A percentile compares a stretch with the other conserved stretches of the same genome.
phyloP scores from a whole-genome alignment of 2,113 vertebrate species.

The Oryzias woworae region DNA sequence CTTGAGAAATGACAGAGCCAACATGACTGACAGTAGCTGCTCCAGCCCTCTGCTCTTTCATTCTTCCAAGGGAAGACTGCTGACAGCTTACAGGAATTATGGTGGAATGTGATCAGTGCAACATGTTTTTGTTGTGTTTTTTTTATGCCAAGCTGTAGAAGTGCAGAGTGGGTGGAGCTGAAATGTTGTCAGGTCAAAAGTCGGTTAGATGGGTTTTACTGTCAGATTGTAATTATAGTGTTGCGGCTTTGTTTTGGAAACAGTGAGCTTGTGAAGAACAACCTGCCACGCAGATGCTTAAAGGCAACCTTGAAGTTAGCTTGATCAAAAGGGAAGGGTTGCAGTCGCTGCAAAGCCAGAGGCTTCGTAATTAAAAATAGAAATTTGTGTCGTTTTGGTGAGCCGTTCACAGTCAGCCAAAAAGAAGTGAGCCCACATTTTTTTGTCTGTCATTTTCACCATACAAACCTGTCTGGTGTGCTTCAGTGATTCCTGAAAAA shows the following conservation, averaged over 20 bases:
- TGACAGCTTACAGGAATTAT: conserved; percentile 26
- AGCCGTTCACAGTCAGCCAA: conserved; percentile 25
- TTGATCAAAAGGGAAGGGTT: conserved; percentile 41
- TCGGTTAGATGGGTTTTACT: conserved; percentile 47
- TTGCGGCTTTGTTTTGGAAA: conserved; percentile 62
- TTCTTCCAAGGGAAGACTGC: conserved; percentile 20
- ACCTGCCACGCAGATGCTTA: conserved; percentile 34
- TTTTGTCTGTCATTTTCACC: not conserved
- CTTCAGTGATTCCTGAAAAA: not conserved
- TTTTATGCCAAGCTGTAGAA: conserved; percentile 1
- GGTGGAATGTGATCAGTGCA: not conserved
- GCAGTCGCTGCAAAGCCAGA: conserved; percentile 25
- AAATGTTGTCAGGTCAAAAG: conserved; percentile 36
- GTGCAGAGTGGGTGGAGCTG: conserved; percentile 33
- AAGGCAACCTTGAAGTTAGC: conserved; percentile 54
- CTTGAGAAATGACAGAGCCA: conserved; percentile 67
- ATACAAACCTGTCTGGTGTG: not conserved
- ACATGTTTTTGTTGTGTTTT: not conserved
- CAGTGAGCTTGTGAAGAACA: conserved; percentile 46
- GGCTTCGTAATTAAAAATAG: conserved; percentile 50
- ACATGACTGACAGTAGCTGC: conserved; percentile 57
- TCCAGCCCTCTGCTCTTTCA: conserved; percentile 23
- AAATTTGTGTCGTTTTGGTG: conserved; percentile 32
- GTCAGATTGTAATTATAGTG: conserved; percentile 54
- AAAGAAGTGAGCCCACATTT: conserved; percentile 31